Evolutionary conservation across 2,888 invertebrate species (phyloP).

Genomic region (Stenoptilia bipunctidactyla): DNA sequence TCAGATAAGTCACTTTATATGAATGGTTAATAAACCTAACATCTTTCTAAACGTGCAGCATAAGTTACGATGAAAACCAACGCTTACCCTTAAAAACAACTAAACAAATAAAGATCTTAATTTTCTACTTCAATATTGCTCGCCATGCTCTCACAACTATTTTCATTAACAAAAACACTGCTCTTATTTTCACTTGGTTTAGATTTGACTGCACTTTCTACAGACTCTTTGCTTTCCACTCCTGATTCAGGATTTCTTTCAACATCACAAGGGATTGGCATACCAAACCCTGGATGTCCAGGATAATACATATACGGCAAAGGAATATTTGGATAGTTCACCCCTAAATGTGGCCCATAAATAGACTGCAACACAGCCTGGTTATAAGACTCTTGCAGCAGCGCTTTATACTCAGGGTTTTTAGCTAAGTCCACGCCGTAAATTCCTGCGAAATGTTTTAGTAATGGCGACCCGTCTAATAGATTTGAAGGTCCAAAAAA

Average conservation of each 20-base stretch:
- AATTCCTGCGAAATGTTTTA: slow-evolving; percentile 63
- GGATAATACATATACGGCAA: slow-evolving; percentile 64
- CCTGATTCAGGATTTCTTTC: slow-evolving; percentile 40
- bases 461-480: slow-evolving; percentile 52
- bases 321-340: slow-evolving; percentile 53
- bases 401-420: slow-evolving; percentile 58
- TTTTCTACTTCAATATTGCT: slow-evolving; percentile 67
- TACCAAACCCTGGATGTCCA: slow-evolving; percentile 48
- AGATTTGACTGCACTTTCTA: slow-evolving; percentile 3
- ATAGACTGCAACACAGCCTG: slow-evolving; percentile 60
- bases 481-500: slow-evolving; percentile 44
- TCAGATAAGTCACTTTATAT: too few species aligned
- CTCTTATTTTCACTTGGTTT: slow-evolving; percentile 25
- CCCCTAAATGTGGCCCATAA: slow-evolving; percentile 58
- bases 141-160: slow-evolving; percentile 62
- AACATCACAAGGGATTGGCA: slow-evolving; percentile 44
- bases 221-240: slow-evolving; percentile 30
- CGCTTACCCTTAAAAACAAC: too few species aligned
- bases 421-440: slow-evolving; percentile 63
- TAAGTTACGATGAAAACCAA: too few species aligned
- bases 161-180: slow-evolving; percentile 45
- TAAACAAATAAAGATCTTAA: too few species aligned
- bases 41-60: too few species aligned
- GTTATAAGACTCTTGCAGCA: slow-evolving; percentile 62
- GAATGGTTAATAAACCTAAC: too few species aligned